Base-by-base conservation (phyloP, 2,888 invertebrate genomes). In the Cremastobaeus sp. region DNA sequence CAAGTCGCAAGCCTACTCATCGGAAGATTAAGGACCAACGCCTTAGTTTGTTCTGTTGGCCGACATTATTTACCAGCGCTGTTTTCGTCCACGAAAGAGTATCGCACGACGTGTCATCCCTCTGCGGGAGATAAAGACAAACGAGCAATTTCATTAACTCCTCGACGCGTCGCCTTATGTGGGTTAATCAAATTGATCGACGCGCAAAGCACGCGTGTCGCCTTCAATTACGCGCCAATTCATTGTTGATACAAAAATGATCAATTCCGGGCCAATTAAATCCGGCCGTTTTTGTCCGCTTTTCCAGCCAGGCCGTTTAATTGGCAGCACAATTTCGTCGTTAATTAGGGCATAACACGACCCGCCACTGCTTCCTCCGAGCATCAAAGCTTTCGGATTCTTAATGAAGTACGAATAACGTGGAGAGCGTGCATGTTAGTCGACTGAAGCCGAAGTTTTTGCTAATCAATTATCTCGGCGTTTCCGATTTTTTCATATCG, bases 111-210 rank as follows among this genome's bases (percentile, higher is more conserved):
- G 47, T 28, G 60, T 59, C 47, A 59, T 32, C 59, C 59, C 59
- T 43, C 47, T 14, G 59, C 59, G 37, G 59, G 45, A 45, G 45
- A 57, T 45, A 43, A 57, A 57, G 57, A 47, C 59, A n/a, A 59
- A 60, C 30, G 39, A 48, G 39, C 48, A 50, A 60, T 30, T 48
- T 20, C 37, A 60, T 60, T 60, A 47, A 18, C 59, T 20, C 20
- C 12, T 20, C 1, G 25, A 17, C 11, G 0, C 43, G 32, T 14
- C 2, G 18, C 48, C 41, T 48, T 52, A 55, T 47, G 55, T 57
- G 57, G 66, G 57, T 66, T 66, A 66, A 66, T 66, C 41, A 37
- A 57, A 57, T 66, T 57, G 41, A 57, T 57, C 15, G 25, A 43
- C 41, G 48, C 50, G 30, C 48, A 66, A 57, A 32, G 47, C 55